phyloP scores from a whole-genome alignment of 2,888 invertebrate species.

The Acrobasis consociella region DNA sequence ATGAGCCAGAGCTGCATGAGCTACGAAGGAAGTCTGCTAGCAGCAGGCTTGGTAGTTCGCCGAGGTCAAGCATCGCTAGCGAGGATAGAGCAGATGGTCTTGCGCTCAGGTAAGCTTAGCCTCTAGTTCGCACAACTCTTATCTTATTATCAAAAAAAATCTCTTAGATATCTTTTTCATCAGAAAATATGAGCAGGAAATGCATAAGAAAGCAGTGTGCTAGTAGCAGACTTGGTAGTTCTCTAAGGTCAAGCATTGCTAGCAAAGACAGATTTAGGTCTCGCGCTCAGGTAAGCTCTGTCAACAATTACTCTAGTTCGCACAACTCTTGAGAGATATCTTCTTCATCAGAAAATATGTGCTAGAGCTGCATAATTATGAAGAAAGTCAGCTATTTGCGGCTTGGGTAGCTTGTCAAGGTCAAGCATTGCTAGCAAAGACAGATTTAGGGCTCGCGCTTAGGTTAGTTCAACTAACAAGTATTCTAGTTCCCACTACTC shows the following conservation, averaged over 20 bases:
- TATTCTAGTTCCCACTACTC: too few relatives aligned
- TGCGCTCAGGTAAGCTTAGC: conserved; percentile 77
- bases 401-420: too few relatives aligned
- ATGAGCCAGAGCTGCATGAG: conserved; percentile 63
- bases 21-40: conserved; percentile 72
- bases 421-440: conserved; percentile 76
- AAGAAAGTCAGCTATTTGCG: too few relatives aligned
- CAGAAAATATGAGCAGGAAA: conserved; percentile 64
- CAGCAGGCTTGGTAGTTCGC: conserved; percentile 72
- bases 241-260: conserved; percentile 74
- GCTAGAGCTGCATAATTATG: too few relatives aligned
- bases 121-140: too few relatives aligned
- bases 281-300: conserved; percentile 80
- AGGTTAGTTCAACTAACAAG: conserved; percentile 63
- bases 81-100: conserved; percentile 81
- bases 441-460: conserved; percentile 83
- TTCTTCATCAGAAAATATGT: too few relatives aligned
- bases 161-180: conserved; percentile 68
- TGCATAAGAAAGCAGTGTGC: conserved; percentile 71
- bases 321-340: conserved; percentile 34
- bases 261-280: conserved; percentile 82
- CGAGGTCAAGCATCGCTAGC: conserved; percentile 73
- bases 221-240: conserved; percentile 71
- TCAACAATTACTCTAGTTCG: too few relatives aligned
- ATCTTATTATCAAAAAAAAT: too few relatives aligned